Evolutionary conservation across 1,140 invertebrate species (phyloP).

Genomic region (Sinella curviseta): DNA sequence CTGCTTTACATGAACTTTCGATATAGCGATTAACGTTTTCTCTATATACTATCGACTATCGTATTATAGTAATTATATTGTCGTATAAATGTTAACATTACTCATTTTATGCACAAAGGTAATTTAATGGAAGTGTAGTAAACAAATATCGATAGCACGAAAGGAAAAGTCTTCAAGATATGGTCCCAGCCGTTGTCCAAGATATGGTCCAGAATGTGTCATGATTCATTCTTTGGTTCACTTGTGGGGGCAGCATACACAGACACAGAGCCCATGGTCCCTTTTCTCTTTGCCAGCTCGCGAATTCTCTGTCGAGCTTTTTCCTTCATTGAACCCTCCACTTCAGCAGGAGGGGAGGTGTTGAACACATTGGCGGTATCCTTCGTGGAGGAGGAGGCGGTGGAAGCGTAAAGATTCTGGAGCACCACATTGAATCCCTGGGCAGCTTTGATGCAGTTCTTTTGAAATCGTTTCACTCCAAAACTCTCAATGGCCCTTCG

Average conservation of each 20-base stretch:
- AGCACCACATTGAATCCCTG: slow-evolving; percentile 80
- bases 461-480: slow-evolving; percentile 80
- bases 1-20: too few species aligned
- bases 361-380: too few species aligned
- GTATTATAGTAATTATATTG: too few species aligned
- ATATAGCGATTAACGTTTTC: too few species aligned
- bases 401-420: neutral
- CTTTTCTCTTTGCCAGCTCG: neutral
- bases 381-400: neutral
- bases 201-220: too few species aligned
- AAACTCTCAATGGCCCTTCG: slow-evolving; percentile 80
- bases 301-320: neutral
- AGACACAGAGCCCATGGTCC: neutral
- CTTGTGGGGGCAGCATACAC: neutral
- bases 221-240: neutral
- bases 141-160: too few species aligned
- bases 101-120: too few species aligned
- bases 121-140: too few species aligned
- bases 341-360: too few species aligned
- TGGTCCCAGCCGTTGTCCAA: neutral
- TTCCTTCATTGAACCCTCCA: neutral
- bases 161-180: too few species aligned
- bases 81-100: too few species aligned
- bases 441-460: slow-evolving; percentile 76
- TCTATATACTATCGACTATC: too few species aligned